A percentile compares a stretch with the other conserved stretches of the same genome.
These are phyloP conservation scores for Rhamphomyia laevipes DNA, from an alignment of 2,888 invertebrate species.

Conservation along the genomic window DNA sequence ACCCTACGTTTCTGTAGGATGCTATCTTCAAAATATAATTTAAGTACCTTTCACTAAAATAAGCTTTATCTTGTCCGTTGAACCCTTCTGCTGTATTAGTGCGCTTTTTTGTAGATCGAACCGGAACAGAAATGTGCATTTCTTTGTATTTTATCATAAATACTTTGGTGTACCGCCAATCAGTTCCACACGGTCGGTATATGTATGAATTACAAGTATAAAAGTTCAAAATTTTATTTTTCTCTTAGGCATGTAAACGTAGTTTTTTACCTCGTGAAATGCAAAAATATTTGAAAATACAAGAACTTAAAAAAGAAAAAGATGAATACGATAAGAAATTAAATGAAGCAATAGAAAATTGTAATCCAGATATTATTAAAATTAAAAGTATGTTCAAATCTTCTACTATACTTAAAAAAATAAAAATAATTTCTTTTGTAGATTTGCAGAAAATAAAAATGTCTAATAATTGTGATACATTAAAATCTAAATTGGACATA, in stretches of 20 bases:
- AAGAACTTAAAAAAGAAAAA: conserved; percentile 23
- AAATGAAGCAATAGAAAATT: conserved; percentile 21
- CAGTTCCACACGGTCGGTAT: no score
- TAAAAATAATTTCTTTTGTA: conserved; percentile 10
- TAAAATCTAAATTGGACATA: conserved; percentile 21
- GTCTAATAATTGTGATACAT: conserved; percentile 21
- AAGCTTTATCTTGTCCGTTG: no score
- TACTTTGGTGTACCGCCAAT: no score
- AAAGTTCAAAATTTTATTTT: no score
- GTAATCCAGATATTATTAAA: conserved; percentile 24
- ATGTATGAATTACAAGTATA: no score
- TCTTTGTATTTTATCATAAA: no score
- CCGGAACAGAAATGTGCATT: no score
- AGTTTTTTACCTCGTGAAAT: conserved; percentile 27
- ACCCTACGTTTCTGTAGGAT: no score
- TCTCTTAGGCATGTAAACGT: conserved; percentile 19
- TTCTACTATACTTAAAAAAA: background rate
- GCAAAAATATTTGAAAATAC: conserved; percentile 25
- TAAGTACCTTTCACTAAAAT: no score
- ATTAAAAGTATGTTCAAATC: conserved; percentile 24
- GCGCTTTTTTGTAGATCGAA: no score
- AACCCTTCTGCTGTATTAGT: no score
- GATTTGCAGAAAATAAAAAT: conserved; percentile 28
- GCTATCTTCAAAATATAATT: no score
- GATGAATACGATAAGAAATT: conserved; percentile 15